These are phyloP conservation scores for Zaprionus capensis DNA, from an alignment of 1,140 invertebrate genomes.

Conservation along the genomic window DNA sequence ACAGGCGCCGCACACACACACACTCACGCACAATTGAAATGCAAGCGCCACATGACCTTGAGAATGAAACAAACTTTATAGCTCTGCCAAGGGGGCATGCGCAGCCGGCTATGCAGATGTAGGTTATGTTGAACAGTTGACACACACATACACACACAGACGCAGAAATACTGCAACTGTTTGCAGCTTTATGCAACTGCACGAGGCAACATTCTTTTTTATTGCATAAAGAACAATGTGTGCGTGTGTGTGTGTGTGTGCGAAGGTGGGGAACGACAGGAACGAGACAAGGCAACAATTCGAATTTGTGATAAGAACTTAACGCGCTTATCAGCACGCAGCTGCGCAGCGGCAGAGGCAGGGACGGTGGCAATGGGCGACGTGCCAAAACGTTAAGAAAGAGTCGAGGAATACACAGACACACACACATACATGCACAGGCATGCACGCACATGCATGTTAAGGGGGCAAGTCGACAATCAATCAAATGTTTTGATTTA, in stretches of 20 bases:
- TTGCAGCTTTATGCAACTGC: constrained; percentile 10
- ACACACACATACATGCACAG: background rate
- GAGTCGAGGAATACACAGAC: constrained; percentile 12
- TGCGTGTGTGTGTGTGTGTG: background rate
- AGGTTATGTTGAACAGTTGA: constrained; percentile 21
- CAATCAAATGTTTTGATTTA: constrained; percentile 57
- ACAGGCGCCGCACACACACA: constrained; percentile 13
- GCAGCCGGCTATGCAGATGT: constrained; percentile 46
- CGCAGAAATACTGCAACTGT: background rate
- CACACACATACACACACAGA: background rate
- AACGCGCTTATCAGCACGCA: constrained; percentile 25
- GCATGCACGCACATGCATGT: constrained; percentile 1
- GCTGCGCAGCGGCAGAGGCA: constrained; percentile 39
- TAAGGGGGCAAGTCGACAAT: constrained; percentile 35
- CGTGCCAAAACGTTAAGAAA: constrained; percentile 53
- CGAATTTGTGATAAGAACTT: constrained; percentile 42
- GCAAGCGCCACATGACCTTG: constrained; percentile 66
- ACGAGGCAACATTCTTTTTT: constrained; percentile 39
- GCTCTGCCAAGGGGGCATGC: constrained; percentile 40
- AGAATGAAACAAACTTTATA: constrained; percentile 40
- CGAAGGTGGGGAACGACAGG: constrained; percentile 23
- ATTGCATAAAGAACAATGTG: constrained; percentile 44
- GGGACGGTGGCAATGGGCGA: constrained; percentile 39
- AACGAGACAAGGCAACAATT: constrained; percentile 37
- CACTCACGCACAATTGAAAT: constrained; percentile 64